phyloP scores from a whole-genome alignment of 2,888 invertebrate species.

The Sericinus montela region DNA sequence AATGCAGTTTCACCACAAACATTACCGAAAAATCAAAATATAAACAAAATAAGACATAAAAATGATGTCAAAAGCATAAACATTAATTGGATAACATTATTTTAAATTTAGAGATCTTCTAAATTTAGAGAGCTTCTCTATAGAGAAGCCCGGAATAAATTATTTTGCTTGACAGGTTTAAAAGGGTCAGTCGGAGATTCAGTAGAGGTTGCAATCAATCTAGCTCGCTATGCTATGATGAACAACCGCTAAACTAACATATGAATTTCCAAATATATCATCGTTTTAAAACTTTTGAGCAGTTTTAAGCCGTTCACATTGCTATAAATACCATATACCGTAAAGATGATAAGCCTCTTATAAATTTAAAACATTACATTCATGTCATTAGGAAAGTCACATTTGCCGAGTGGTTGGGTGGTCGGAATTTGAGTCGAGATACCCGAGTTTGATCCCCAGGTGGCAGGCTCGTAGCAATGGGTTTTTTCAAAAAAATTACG shows the following conservation, averaged over 20 bases:
- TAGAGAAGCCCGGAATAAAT: background rate
- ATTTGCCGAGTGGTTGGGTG: too few relatives aligned
- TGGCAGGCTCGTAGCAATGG: too few relatives aligned
- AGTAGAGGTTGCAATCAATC: slow-evolving; percentile 1
- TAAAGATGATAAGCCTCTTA: background rate
- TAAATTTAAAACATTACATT: background rate
- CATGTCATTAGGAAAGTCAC: background rate
- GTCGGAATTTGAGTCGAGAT: too few relatives aligned
- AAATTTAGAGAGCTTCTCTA: background rate
- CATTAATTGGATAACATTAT: too few relatives aligned
- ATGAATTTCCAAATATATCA: slow-evolving; percentile 4
- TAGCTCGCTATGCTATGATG: slow-evolving; percentile 1
- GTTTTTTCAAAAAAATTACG: too few relatives aligned
- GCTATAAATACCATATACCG: background rate
- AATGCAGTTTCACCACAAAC: too few relatives aligned
- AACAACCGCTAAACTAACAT: slow-evolving; percentile 5
- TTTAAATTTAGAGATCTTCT: background rate
- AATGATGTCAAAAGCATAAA: too few relatives aligned
- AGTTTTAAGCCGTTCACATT: background rate
- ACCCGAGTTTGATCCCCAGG: too few relatives aligned
- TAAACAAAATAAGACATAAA: too few relatives aligned
- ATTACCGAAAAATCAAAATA: too few relatives aligned
- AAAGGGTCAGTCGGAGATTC: background rate
- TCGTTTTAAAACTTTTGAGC: slow-evolving; percentile 1
- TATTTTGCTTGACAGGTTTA: background rate